Evolutionary conservation across 2,113 vertebrate genomes (phyloP).

Genomic region (Phrynocephalus versicolor): DNA sequence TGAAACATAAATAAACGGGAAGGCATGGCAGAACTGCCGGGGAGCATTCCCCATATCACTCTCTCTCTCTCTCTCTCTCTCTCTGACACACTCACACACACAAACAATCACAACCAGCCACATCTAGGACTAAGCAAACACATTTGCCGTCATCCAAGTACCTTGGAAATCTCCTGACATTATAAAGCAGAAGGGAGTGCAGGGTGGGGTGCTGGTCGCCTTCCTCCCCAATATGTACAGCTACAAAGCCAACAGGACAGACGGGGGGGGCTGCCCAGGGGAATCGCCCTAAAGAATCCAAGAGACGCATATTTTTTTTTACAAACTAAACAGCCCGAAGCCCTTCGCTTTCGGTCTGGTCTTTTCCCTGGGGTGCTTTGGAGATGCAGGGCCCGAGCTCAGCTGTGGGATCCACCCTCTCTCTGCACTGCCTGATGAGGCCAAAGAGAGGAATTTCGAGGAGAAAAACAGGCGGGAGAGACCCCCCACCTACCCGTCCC

Average conservation of each 20-base stretch:
- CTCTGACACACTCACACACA: background rate
- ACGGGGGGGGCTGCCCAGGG: no score
- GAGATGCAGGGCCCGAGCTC: constrained; percentile 27
- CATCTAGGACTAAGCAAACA: background rate
- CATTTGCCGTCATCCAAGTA: background rate
- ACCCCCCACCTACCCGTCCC: no score
- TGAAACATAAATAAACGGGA: background rate
- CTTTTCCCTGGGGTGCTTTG: no score
- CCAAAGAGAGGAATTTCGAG: constrained; percentile 37
- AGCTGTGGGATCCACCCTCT: constrained; percentile 48
- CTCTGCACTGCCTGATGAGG: constrained; percentile 58
- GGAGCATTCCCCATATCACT: no score
- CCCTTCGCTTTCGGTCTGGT: no score
- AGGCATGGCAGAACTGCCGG: no score
- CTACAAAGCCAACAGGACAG: constrained; percentile 40
- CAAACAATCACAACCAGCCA: background rate
- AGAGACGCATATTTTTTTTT: no score
- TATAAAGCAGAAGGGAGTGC: background rate
- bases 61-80: no score
- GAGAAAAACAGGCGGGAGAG: background rate
- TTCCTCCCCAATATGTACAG: background rate
- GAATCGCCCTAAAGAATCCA: no score
- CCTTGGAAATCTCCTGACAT: background rate
- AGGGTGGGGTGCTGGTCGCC: background rate
- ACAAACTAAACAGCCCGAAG: no score